Evolutionary conservation across 2,888 invertebrate genomes (phyloP).

Genomic region (Caenorhabditis afra): DNA sequence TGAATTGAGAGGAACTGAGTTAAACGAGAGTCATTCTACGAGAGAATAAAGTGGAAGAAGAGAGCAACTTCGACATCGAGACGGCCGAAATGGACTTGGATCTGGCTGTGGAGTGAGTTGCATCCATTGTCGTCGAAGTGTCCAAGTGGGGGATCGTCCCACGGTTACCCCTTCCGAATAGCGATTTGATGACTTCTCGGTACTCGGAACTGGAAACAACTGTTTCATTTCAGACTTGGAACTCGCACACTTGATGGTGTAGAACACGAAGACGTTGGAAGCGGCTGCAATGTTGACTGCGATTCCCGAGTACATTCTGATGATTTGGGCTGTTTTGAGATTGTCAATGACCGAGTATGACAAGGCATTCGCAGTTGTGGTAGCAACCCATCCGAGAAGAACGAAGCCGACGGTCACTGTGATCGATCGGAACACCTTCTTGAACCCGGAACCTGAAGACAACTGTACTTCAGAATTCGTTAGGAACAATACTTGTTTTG

Average conservation of each 20-base stretch:
- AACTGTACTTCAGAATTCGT: neutral
- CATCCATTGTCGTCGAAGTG: conserved; percentile 30
- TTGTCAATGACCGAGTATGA: conserved; percentile 43
- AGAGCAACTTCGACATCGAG: conserved; percentile 6
- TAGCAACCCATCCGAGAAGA: conserved; percentile 58
- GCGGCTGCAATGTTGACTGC: conserved; percentile 59
- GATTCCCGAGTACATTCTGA: conserved; percentile 63
- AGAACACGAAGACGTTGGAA: conserved; percentile 61
- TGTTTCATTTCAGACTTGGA: neutral
- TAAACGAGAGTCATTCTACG: conserved; percentile 48
- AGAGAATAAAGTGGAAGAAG: conserved; percentile 11
- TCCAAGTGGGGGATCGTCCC: conserved; percentile 6
- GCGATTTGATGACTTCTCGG: conserved; percentile 32
- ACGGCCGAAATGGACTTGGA: conserved; percentile 27
- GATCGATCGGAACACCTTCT: conserved; percentile 61
- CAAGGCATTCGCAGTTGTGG: conserved; percentile 50
- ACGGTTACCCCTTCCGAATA: conserved; percentile 14
- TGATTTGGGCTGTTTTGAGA: conserved; percentile 27
- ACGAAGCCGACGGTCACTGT: conserved; percentile 56
- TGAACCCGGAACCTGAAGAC: conserved; percentile 45
- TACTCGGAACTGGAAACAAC: conserved; percentile 46
- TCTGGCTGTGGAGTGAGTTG: conserved; percentile 6
- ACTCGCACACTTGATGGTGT: conserved; percentile 48
- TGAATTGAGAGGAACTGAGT: neutral
- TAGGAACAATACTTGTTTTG: conserved; percentile 41